phyloP scores from a whole-genome alignment of 2,113 vertebrate genomes.

The Pangasianodon hypophthalmus region DNA sequence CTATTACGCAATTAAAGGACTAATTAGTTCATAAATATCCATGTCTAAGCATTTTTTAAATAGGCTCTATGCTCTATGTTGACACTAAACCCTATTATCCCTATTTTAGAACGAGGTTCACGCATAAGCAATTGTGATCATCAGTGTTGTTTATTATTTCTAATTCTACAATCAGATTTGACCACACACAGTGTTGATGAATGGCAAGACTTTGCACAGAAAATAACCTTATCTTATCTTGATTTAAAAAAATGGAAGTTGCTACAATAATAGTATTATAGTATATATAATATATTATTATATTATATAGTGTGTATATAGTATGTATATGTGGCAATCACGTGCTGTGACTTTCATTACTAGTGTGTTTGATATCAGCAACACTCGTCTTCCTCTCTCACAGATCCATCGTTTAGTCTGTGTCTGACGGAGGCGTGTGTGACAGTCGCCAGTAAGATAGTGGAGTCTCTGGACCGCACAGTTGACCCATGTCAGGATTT shows the following conservation, averaged over 20 bases:
- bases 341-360: not conserved
- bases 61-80: not conserved
- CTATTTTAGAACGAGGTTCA: not conserved
- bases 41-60: not conserved
- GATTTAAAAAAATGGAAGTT: not conserved
- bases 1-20: not conserved
- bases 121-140: not conserved
- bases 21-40: not conserved
- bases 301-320: too few species aligned
- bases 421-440: conserved; percentile 91
- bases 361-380: not conserved
- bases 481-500: conserved; percentile 93
- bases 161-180: not conserved
- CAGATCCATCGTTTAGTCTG: conserved; percentile 79
- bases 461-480: conserved; percentile 86
- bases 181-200: not conserved
- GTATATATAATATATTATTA: too few species aligned
- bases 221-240: not conserved
- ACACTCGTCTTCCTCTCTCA: not conserved
- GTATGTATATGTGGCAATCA: not conserved
- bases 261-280: not conserved
- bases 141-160: not conserved
- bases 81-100: not conserved
- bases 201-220: not conserved
- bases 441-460: conserved; percentile 89